A percentile compares a stretch with the other conserved stretches of the same genome.
These are phyloP conservation scores for Thamnophis elegans DNA, from an alignment of 2,797 vertebrate genomes.

Conservation along the genomic window DNA sequence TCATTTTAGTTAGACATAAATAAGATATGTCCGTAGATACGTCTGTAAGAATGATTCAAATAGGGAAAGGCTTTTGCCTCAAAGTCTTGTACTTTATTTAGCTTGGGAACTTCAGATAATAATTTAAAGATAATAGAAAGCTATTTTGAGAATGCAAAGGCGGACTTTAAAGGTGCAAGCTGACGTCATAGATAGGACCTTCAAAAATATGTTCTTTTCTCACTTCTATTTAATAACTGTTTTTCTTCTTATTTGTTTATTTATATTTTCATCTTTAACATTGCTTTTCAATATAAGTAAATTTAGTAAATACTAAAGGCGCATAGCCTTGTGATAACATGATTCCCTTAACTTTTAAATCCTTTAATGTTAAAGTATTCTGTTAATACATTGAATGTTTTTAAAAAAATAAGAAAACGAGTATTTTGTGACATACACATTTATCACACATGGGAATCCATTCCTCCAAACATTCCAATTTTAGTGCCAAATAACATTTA, in stretches of 20 bases:
- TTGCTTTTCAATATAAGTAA: not conserved
- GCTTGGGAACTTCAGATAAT: not conserved
- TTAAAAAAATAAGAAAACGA: not conserved
- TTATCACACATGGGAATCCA: not conserved
- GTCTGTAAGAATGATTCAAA: not conserved
- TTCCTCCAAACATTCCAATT: not conserved
- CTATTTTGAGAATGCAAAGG: not conserved
- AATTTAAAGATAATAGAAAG: not conserved
- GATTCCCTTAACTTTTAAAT: not conserved
- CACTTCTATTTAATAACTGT: not conserved
- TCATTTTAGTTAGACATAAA: not conserved
- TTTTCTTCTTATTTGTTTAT: slow-evolving; percentile 1
- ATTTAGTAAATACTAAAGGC: not conserved
- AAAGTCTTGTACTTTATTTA: not conserved
- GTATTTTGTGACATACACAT: slow-evolving; percentile 15
- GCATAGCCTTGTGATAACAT: not conserved
- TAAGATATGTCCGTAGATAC: not conserved
- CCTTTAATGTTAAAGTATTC: slow-evolving; percentile 13
- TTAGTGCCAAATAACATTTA: not conserved
- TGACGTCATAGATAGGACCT: not conserved
- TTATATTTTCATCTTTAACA: slow-evolving; percentile 13
- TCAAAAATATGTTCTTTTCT: not conserved
- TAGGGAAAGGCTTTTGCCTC: not conserved
- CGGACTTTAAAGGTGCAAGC: not conserved
- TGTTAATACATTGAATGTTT: not conserved